Conservation (phyloP, 1,140 invertebrate genomes). For the Stegodyphus dumicola region DNA sequence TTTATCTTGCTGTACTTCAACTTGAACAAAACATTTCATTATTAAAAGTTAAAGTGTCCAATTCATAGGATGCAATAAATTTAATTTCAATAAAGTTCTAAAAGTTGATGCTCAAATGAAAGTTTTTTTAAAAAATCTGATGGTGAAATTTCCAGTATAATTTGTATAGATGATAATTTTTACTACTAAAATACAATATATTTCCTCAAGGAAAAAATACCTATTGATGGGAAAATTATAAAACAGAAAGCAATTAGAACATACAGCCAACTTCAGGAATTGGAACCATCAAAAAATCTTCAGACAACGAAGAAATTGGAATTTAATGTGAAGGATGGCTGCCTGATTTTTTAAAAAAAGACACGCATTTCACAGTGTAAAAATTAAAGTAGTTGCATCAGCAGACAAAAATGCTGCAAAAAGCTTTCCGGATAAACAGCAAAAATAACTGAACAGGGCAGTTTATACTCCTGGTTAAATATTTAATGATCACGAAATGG, state of each 20-base stretch:
- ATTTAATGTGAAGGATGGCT: conserved; percentile 5
- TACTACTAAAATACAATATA: not conserved
- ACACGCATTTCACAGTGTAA: not conserved
- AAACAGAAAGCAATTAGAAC: not conserved
- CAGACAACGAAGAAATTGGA: not conserved
- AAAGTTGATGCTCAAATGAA: not conserved
- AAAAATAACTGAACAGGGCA: conserved; percentile 16
- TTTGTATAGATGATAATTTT: not conserved
- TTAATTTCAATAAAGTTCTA: not conserved
- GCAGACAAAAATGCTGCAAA: conserved; percentile 9
- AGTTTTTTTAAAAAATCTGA: not conserved
- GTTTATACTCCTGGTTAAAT: conserved; percentile 12
- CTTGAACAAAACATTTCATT: not conserved
- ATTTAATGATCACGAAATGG: conserved; percentile 27
- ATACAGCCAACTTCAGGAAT: conserved; percentile 6
- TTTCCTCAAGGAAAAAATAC: not conserved
- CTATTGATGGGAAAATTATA: not conserved
- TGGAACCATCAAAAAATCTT: not conserved
- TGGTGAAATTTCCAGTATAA: not conserved
- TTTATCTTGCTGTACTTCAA: not conserved
- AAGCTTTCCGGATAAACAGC: conserved; percentile 3
- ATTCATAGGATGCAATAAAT: not conserved
- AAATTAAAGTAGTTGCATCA: conserved; percentile 22
- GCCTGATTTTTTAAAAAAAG: not conserved
- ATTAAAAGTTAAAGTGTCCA: not conserved